Evolutionary conservation across 2,113 vertebrate species (phyloP), one percentile per base, ranked within the genome.

Genomic region (Trichechus manatus): DNA sequence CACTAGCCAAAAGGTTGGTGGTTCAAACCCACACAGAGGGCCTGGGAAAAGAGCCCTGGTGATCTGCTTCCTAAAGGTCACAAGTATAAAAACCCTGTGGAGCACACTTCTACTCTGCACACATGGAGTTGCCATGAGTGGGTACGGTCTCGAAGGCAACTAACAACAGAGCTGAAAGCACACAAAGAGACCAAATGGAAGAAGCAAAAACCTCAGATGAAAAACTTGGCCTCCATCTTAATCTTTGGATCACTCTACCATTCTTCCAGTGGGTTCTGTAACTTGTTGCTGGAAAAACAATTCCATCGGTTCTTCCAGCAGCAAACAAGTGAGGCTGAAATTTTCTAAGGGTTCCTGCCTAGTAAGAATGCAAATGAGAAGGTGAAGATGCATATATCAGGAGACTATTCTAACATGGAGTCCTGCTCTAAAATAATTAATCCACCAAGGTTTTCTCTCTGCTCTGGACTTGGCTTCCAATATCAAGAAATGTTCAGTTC

Each of bases 371-470:
- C 9, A 75, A 29, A 14, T 31, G 47, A 4, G 20, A 87, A 77
- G 25, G 50, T 17, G 63, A 56, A 42, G 68, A 61, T 0, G 0
- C 8, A 7, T 1, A 2, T 20, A 17, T 5, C 11, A 15, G 39
- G 9, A n/a, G 5, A 1, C 13, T 3, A 8, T 44, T 29, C 83
- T 68, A 42, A 29, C 50, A 3, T 13, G 50, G 72, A 84, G 44
- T 50, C 63, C 33, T 56, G 22, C 14, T 84, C 8, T 42, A 14
- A 10, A 1, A 39, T 39, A 22, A 66, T n/a, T 39, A 53, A 19
- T 17, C n/a, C 42, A 22, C 8, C 29, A 61, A 75, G 15, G 4
- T 77, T 36, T 23, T 25, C 42, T 36, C 17, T 63, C 42, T 87
- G 77, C 15, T 64, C 31, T 87, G 72, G 1, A 3, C 33, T 63